These are phyloP conservation scores for Muntiacus reevesi DNA, from an alignment of 2,113 vertebrate species.

Conservation along the genomic window DNA sequence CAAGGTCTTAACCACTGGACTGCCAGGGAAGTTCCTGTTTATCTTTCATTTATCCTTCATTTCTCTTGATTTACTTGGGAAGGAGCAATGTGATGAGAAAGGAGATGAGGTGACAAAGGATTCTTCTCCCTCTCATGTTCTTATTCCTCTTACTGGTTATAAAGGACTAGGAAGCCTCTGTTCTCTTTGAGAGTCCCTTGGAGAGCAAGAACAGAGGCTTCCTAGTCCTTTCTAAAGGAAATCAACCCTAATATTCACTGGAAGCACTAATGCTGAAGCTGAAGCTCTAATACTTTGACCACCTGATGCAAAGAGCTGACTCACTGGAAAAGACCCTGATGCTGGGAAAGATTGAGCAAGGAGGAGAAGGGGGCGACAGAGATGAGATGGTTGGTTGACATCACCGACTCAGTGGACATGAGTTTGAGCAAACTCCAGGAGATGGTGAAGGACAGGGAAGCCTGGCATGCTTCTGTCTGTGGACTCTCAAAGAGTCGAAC, in stretches of 20 bases:
- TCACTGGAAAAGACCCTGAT: neutral
- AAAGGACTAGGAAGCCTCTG: neutral
- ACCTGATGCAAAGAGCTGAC: neutral
- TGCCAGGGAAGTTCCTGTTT: neutral
- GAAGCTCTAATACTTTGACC: neutral
- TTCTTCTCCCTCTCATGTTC: neutral
- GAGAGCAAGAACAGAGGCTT: neutral
- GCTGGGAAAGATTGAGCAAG: neutral
- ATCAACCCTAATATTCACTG: neutral
- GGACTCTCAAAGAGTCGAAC: neutral
- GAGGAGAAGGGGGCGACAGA: neutral
- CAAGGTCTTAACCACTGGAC: neutral
- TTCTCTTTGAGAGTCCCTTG: neutral
- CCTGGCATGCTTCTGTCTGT: neutral
- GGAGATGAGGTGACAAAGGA: neutral
- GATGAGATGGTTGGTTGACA: neutral
- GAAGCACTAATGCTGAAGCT: neutral
- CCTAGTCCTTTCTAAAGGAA: neutral
- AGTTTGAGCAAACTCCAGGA: neutral
- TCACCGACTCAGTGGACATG: neutral
- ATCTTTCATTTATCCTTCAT: neutral
- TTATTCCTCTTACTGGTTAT: neutral
- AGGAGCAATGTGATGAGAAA: neutral
- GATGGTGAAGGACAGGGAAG: neutral
- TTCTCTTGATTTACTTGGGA: neutral